Conservation (phyloP, 2,797 vertebrate species). For the Sebastes nivosus region DNA sequence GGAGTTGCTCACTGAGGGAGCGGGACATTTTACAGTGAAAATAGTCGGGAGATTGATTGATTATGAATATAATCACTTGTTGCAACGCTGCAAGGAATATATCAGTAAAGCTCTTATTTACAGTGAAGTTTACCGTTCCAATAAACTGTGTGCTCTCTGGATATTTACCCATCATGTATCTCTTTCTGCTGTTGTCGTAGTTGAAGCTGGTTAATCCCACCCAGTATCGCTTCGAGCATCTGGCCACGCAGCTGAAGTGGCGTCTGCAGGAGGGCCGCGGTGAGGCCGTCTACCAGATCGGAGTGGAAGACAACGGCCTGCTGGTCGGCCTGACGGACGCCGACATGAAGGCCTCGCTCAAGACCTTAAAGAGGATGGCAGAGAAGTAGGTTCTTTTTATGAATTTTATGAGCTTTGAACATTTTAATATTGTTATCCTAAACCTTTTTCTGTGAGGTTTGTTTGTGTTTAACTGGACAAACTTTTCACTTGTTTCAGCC, state of each 20-base stretch:
- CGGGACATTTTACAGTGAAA: neutral
- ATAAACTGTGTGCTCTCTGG: neutral
- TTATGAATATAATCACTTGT: accelerated
- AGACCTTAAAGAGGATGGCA: constrained; percentile 94
- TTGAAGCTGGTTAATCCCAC: constrained; percentile 97
- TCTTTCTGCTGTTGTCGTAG: constrained; percentile 60
- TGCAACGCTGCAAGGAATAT: neutral
- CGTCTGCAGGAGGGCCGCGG: constrained; percentile 95
- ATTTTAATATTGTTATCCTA: neutral
- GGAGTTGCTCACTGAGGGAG: neutral
- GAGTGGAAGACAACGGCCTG: constrained; percentile 96
- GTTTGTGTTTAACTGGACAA: neutral
- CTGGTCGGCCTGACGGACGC: constrained; percentile 93
- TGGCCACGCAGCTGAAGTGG: constrained; percentile 98
- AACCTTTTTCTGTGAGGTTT: neutral
- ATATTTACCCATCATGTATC: neutral
- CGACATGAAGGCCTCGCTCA: constrained; percentile 94
- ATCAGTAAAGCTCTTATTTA: neutral
- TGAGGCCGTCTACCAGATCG: constrained; percentile 96
- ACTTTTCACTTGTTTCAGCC: neutral
- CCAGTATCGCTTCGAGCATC: constrained; percentile 94
- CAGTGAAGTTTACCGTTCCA: neutral
- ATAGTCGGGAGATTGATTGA: neutral
- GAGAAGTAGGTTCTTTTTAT: constrained; percentile 85
- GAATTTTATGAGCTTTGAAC: neutral